Evolutionary conservation across 2,888 invertebrate species (phyloP).

Genomic region (Tetranychus truncatus): DNA sequence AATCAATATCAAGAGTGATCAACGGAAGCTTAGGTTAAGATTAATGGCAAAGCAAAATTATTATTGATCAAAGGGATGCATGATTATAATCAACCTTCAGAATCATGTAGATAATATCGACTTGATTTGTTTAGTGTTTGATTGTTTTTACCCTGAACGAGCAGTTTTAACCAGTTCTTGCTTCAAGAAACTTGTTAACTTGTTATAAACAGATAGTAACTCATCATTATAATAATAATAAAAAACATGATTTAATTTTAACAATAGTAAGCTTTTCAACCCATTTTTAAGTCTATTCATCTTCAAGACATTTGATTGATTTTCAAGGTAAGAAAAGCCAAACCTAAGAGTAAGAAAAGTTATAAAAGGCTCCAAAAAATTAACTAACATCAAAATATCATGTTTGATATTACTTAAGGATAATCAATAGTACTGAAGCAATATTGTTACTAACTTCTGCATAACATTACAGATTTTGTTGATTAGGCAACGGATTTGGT

Average conservation of each 20-base stretch:
- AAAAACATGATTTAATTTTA: background rate
- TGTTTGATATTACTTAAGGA: background rate
- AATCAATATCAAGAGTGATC: too few relatives aligned
- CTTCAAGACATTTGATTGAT: background rate
- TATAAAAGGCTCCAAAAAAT: background rate
- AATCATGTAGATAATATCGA: background rate
- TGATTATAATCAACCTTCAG: background rate
- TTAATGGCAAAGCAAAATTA: too few relatives aligned
- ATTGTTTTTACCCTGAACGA: background rate
- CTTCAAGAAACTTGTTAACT: background rate
- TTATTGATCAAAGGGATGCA: too few relatives aligned
- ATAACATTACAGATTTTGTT: too few relatives aligned
- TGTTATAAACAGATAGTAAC: background rate
- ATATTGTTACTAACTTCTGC: too few relatives aligned
- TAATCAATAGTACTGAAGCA: too few relatives aligned
- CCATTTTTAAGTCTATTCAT: background rate
- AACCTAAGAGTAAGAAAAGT: background rate
- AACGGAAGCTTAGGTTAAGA: too few relatives aligned
- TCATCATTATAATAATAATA: background rate
- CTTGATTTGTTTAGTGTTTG: background rate
- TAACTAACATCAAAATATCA: background rate
- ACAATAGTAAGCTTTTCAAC: background rate
- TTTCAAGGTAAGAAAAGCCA: background rate
- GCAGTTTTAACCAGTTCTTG: background rate
- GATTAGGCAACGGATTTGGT: too few relatives aligned